A percentile compares a stretch with the other conserved stretches of the same genome.
Conservation (phyloP, 2,113 vertebrate species). For the Syrrhaptes paradoxus region DNA sequence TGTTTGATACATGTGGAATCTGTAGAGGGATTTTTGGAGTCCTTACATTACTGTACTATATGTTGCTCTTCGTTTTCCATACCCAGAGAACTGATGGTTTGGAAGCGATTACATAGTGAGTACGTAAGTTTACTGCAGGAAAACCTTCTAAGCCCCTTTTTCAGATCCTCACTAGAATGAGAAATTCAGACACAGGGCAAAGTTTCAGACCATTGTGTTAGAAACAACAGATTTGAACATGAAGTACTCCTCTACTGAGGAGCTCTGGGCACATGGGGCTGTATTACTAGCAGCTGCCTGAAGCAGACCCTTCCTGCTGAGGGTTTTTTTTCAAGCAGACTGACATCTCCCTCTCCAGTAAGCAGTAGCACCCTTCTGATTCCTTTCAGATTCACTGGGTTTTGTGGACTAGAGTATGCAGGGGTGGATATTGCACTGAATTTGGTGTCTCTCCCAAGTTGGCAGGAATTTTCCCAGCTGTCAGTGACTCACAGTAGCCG, state of each 20-base stretch:
- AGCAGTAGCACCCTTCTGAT: not conserved
- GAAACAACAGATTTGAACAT: not conserved
- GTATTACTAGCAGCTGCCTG: not conserved
- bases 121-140: not conserved
- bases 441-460: not conserved
- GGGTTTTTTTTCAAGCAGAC: not conserved
- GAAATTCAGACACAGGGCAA: rapidly evolving
- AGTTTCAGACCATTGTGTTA: not conserved
- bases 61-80: not conserved
- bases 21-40: not conserved
- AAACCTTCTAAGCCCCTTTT: not conserved
- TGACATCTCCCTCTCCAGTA: not conserved
- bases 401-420: not conserved
- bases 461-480: constrained; percentile 51
- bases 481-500: constrained; percentile 45
- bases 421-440: not conserved
- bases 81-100: not conserved
- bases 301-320: not conserved
- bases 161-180: not conserved
- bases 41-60: not conserved
- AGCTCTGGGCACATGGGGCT: not conserved
- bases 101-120: not conserved
- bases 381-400: not conserved
- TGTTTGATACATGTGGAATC: not conserved
- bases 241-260: not conserved